Percentiles rank a stretch among this genome's conserved stretches.
Conservation (phyloP, 2,888 invertebrate species). For the Pterobdella sp. region DNA sequence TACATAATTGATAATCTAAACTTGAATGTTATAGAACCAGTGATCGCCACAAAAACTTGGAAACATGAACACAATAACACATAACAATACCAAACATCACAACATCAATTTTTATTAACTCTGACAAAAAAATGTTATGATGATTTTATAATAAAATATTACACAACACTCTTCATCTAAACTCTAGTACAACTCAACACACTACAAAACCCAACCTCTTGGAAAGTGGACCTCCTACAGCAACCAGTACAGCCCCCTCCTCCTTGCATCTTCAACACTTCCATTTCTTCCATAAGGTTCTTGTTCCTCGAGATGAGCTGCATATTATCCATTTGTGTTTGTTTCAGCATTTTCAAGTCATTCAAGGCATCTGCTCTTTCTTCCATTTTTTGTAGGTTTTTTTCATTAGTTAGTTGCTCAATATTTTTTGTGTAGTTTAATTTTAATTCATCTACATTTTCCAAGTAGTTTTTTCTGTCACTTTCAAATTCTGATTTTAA, state of each 20-base stretch:
- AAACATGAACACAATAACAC: too few species aligned
- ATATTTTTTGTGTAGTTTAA: constrained; percentile 49
- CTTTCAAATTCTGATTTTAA: constrained; percentile 51
- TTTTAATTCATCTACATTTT: constrained; percentile 45
- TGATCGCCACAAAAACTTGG: too few species aligned
- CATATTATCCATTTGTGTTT: constrained; percentile 28
- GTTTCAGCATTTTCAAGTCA: constrained; percentile 24
- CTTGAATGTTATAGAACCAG: too few species aligned
- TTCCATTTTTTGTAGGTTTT: constrained; percentile 9
- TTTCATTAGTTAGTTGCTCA: constrained; percentile 22
- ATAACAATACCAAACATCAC: too few species aligned
- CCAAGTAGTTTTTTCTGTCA: constrained; percentile 43
- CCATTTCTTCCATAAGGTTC: constrained; percentile 2
- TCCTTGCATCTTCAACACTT: not conserved
- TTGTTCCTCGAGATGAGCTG: constrained; percentile 17
- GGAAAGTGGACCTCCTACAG: not conserved
- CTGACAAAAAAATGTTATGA: too few species aligned
- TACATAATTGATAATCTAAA: too few species aligned
- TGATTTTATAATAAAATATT: too few species aligned
- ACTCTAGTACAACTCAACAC: too few species aligned
- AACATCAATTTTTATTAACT: too few species aligned
- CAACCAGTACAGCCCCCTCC: not conserved
- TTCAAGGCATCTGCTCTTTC: constrained; percentile 15
- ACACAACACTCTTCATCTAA: too few species aligned
- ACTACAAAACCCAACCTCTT: too few species aligned